Conservation (phyloP, 2,797 vertebrate genomes). For the Oreochromis mossambicus region DNA sequence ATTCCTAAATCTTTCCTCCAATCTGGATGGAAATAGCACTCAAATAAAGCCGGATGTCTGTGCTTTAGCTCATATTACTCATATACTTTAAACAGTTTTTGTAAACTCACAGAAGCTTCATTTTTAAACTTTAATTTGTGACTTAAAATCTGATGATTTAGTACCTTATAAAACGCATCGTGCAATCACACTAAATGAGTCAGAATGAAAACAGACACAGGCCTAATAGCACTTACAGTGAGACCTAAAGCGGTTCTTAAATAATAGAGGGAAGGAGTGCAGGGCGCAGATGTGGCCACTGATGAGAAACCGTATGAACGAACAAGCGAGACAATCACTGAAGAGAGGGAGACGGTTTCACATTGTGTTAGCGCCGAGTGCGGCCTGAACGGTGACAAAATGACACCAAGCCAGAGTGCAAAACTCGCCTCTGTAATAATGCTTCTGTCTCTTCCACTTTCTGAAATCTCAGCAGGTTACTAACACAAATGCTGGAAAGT, state of each 20-base stretch:
- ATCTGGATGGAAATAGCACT: not conserved
- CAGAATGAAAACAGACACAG: not conserved
- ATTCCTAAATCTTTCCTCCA: not conserved
- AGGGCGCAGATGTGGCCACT: conserved; percentile 22
- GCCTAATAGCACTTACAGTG: not conserved
- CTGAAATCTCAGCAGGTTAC: not conserved
- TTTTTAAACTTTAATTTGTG: not conserved
- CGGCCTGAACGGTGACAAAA: not conserved
- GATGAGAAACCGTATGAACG: conserved; percentile 7
- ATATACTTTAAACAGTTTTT: not conserved
- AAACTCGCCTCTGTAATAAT: not conserved
- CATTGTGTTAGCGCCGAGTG: not conserved
- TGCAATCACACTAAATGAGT: not conserved
- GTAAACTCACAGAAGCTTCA: not conserved
- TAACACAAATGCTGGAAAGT: not conserved
- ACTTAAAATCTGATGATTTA: not conserved
- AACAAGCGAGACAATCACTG: not conserved
- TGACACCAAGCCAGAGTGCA: not conserved
- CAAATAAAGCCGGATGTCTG: not conserved
- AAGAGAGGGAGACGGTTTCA: not conserved
- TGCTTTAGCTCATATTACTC: not conserved
- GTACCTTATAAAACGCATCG: not conserved
- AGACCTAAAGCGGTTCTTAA: not conserved
- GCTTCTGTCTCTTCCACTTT: not conserved
- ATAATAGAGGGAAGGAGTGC: not conserved